Base-by-base conservation (phyloP, 2,888 invertebrate genomes). In the Aporophyla lueneburgensis region DNA sequence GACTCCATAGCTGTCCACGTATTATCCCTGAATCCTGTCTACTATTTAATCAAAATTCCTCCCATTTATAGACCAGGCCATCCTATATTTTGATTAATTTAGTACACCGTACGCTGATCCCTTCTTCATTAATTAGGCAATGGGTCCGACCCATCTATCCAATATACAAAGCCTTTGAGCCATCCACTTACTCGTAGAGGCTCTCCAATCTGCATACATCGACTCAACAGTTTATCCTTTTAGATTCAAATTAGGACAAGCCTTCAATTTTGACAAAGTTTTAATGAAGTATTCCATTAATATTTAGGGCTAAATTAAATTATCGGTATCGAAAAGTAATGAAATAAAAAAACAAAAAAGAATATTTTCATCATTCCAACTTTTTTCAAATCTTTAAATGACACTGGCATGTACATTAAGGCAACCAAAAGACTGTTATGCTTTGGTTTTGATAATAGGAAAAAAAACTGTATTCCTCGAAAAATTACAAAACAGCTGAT, bases 111-210 rank as follows among this genome's bases (percentile, higher is more conserved):
- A 56, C 54, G 14, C n/a, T 71, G 53, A 54, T 54, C 66, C 80
- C 16, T 46, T 58, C 53, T 16, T 73, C 54, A 84, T 81, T 80
- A 66, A 81, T 84, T 66, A 84, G 61, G 46, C 65, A 70, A 73
- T 70, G 46, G 74, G 24, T 33, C 27, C 24, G 53, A 10, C 63
- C 58, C 49, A 54, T 16, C 69, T 49, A 54, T 73, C 53, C n/a
- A 68, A 63, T 71, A 72, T 67, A 40, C 21, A 16, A 33, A 66
- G 63, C 70, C 70, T 78, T 78, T 76, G 78, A 62, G 49, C 68
- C 62, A 14, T 24, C 56, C 59, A 16, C 24, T 62, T 46, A 21
- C 33, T 33, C 46, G 5, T 59, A 70, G 24, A 46, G 10, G 14
- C 54, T 33, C 14, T 75, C 21, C 61, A 81, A 67, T 68, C 56